These are phyloP conservation scores for Mastacembelus armatus DNA, from an alignment of 2,797 vertebrate species.

Conservation along the genomic window DNA sequence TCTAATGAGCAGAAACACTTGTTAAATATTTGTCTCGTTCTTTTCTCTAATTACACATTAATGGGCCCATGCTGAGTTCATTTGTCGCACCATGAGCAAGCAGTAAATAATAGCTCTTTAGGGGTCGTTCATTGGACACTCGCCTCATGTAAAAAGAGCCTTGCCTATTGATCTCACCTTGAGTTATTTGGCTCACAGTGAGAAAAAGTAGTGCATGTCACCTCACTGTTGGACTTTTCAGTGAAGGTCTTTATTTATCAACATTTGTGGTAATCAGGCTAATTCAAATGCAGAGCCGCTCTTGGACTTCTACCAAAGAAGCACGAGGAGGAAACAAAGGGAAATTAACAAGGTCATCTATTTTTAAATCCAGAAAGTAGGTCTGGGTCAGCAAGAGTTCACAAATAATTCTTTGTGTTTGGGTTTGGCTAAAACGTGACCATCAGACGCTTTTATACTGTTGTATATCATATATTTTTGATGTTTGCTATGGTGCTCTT, in stretches of 20 bases:
- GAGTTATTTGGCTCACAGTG: conserved; percentile 51
- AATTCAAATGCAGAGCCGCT: conserved; percentile 43
- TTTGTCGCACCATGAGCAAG: conserved; percentile 68
- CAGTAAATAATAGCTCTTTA: conserved; percentile 73
- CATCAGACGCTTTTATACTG: background rate
- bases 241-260: conserved; percentile 63
- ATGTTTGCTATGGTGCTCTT: background rate
- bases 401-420: conserved; percentile 10
- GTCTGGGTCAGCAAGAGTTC: conserved; percentile 17
- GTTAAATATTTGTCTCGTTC: conserved; percentile 75
- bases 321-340: conserved; percentile 9
- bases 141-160: conserved; percentile 47
- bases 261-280: conserved; percentile 61
- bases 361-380: conserved; percentile 45
- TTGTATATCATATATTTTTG: background rate
- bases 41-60: conserved; percentile 78
- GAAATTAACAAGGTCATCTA: conserved; percentile 40
- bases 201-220: conserved; percentile 56
- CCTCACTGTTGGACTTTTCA: conserved; percentile 46
- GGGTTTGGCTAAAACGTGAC: background rate
- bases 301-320: conserved; percentile 36
- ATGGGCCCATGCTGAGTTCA: conserved; percentile 70
- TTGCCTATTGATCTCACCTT: conserved; percentile 67
- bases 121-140: conserved; percentile 57
- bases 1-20: conserved; percentile 64